Evolutionary conservation across 2,888 invertebrate species (phyloP).

Genomic region (Drosophila recens): DNA sequence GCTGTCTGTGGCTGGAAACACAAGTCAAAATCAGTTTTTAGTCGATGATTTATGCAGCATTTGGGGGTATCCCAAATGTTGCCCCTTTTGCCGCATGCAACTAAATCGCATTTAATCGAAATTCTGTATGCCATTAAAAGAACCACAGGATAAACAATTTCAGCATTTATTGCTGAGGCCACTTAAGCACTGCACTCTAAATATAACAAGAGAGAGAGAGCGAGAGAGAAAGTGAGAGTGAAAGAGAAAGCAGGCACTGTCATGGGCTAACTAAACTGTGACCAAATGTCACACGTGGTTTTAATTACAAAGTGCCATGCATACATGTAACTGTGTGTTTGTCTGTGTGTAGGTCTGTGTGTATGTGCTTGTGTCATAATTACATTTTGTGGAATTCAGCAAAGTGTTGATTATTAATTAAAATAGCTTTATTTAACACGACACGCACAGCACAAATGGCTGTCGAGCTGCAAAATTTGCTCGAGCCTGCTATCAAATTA

Average conservation of each 20-base stretch:
- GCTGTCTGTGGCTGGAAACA: slow-evolving; percentile 7
- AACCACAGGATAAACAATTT: slow-evolving; percentile 39
- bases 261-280: slow-evolving; percentile 62
- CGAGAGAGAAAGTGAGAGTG: not conserved
- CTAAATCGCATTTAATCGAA: slow-evolving; percentile 42
- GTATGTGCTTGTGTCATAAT: slow-evolving; percentile 54
- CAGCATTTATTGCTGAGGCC: slow-evolving; percentile 31
- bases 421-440: slow-evolving; percentile 73
- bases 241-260: not conserved
- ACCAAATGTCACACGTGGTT: slow-evolving; percentile 75
- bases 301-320: slow-evolving; percentile 60
- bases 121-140: slow-evolving; percentile 33
- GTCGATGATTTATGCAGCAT: slow-evolving; percentile 19
- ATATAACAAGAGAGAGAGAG: slow-evolving; percentile 7
- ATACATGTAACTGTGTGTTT: not conserved
- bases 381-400: slow-evolving; percentile 76
- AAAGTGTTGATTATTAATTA: slow-evolving; percentile 81
- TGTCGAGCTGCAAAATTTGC: slow-evolving; percentile 23
- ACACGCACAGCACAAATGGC: slow-evolving; percentile 31
- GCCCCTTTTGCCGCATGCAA: slow-evolving; percentile 19
- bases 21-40: slow-evolving; percentile 19
- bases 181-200: slow-evolving; percentile 37
- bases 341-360: slow-evolving; percentile 6
- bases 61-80: not conserved
- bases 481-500: slow-evolving; percentile 22